These are phyloP conservation scores for Molothrus ater DNA, from an alignment of 2,797 vertebrate species.

Conservation along the genomic window DNA sequence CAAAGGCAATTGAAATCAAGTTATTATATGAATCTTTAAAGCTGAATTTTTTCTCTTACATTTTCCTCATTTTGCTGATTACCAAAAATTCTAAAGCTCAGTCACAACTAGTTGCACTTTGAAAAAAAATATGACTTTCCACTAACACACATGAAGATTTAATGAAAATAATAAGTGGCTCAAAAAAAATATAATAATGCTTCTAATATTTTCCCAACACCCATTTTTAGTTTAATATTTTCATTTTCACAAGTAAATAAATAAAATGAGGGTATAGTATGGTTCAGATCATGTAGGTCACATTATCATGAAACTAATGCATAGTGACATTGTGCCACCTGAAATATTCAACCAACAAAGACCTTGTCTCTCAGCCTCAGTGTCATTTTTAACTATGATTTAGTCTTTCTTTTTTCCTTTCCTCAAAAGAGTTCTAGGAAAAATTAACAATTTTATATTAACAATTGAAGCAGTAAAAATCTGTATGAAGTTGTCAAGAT, in stretches of 20 bases:
- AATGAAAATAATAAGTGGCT: neutral
- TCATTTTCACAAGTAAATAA: neutral
- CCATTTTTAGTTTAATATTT: neutral
- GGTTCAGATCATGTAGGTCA: neutral
- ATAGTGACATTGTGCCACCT: constrained; percentile 60
- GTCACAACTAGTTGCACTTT: neutral
- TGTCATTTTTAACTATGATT: constrained; percentile 21
- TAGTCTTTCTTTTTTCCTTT: neutral
- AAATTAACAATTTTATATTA: neutral
- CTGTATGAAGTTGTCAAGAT: neutral
- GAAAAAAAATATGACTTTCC: neutral
- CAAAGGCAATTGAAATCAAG: neutral
- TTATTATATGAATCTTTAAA: neutral
- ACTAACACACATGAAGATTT: neutral
- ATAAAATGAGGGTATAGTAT: neutral
- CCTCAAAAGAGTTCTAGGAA: neutral
- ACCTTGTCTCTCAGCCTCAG: constrained; percentile 60
- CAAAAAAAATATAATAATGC: neutral
- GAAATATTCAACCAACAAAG: constrained; percentile 63
- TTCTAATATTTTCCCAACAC: neutral
- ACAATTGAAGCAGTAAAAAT: neutral
- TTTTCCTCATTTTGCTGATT: neutral
- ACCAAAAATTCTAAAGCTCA: neutral
- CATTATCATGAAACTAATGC: constrained; percentile 42
- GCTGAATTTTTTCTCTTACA: neutral